phyloP scores from a whole-genome alignment of 35 echinoderm and acorn worm genomes.

The Antedon bifida region DNA sequence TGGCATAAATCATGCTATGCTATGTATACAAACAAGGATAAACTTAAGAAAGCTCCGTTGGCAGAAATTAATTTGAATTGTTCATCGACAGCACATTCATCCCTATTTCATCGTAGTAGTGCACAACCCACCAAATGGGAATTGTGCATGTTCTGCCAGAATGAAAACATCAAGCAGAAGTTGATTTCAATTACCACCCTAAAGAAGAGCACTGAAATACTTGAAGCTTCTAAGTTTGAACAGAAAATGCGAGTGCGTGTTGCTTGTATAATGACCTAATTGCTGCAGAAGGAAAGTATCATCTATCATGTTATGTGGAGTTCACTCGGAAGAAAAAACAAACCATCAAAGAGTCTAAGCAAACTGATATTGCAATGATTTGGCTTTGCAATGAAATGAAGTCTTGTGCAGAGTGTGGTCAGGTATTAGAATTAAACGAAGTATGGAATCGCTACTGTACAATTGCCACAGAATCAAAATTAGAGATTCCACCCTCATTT shows the following conservation, averaged over 20 bases:
- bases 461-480: neutral
- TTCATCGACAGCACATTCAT: no score
- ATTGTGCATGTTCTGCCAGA: conserved; percentile 9
- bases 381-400: conserved; percentile 20
- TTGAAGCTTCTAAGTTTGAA: neutral
- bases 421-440: conserved; percentile 3
- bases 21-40: conserved; percentile 4
- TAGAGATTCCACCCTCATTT: neutral
- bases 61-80: no score
- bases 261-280: conserved; percentile 8
- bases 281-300: conserved; percentile 13
- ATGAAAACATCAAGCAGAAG: neutral
- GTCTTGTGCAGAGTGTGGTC: conserved; percentile 10
- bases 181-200: neutral
- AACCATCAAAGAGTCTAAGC: neutral
- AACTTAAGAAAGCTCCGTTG: neutral
- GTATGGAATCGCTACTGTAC: conserved; percentile 19
- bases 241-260: neutral
- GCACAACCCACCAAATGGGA: neutral
- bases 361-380: conserved; percentile 22
- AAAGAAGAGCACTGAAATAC: neutral
- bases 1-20: conserved; percentile 11
- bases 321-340: neutral
- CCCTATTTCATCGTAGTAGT: neutral
- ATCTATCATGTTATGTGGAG: neutral